phyloP scores from a whole-genome alignment of 2,797 vertebrate genomes.

The Hippopotamyrus pictus region DNA sequence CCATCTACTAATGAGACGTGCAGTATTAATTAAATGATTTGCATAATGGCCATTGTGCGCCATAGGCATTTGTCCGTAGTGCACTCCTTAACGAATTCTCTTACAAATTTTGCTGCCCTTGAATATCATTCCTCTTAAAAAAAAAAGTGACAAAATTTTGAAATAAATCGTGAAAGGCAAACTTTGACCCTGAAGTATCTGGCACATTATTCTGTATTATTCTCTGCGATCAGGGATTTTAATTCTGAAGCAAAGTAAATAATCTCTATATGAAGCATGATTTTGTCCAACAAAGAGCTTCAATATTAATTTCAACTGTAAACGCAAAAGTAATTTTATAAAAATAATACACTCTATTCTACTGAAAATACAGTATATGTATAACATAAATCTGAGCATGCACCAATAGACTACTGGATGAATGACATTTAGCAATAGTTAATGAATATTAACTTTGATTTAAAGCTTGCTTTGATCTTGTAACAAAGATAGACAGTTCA shows the following conservation, averaged over 20 bases:
- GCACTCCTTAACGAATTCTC: conserved; percentile 51
- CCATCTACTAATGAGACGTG: conserved; percentile 68
- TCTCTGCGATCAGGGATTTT: background rate
- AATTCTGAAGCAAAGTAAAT: background rate
- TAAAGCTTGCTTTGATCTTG: background rate
- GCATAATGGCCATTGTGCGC: conserved; percentile 63
- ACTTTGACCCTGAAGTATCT: conserved; percentile 46
- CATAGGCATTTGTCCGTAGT: conserved; percentile 54
- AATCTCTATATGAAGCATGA: background rate
- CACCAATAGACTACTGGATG: background rate
- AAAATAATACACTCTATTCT: background rate
- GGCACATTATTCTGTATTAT: background rate
- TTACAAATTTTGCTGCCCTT: conserved; percentile 55
- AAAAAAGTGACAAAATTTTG: background rate
- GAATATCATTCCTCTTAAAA: conserved; percentile 38
- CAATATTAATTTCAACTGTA: background rate
- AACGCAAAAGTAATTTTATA: background rate
- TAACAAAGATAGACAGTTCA: background rate
- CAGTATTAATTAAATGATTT: conserved; percentile 72
- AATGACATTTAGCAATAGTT: background rate
- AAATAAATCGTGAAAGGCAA: background rate
- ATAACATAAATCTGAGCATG: background rate
- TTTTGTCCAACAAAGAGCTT: background rate
- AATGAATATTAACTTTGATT: background rate
- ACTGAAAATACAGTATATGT: background rate